Conservation (phyloP, 2,888 invertebrate species). For the Macropis europaea region DNA sequence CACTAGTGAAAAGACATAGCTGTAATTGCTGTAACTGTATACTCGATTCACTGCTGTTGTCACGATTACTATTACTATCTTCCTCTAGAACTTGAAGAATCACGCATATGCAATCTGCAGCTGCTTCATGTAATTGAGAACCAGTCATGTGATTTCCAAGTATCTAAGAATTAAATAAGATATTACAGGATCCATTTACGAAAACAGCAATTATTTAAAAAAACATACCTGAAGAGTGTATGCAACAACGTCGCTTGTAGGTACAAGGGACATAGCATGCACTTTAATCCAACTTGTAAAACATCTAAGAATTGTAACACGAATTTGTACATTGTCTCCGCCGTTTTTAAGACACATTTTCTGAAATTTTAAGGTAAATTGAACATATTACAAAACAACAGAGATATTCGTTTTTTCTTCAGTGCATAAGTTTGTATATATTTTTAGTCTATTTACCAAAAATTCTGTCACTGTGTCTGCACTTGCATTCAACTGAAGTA, state of each 20-base stretch:
- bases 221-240: conserved; percentile 84
- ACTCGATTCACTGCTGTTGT: conserved; percentile 82
- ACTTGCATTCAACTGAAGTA: conserved; percentile 88
- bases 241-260: conserved; percentile 87
- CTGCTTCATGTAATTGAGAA: conserved; percentile 90
- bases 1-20: conserved; percentile 89
- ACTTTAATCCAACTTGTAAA: conserved; percentile 96
- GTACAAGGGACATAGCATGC: conserved; percentile 89
- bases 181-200: neutral
- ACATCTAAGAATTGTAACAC: conserved; percentile 89
- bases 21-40: conserved; percentile 88
- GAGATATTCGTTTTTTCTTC: neutral
- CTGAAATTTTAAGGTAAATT: conserved; percentile 73
- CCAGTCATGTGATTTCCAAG: conserved; percentile 84
- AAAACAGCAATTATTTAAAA: neutral
- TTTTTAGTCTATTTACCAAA: conserved; percentile 80
- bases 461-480: conserved; percentile 90
- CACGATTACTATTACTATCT: conserved; percentile 65
- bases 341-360: conserved; percentile 87
- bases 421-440: neutral
- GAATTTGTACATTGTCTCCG: conserved; percentile 85
- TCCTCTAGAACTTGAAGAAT: conserved; percentile 91
- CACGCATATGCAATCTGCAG: conserved; percentile 94
- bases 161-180: conserved; percentile 74
- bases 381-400: neutral